Evolutionary conservation across 2,888 invertebrate species (phyloP).

Genomic region (Glaucopsyche alexis): DNA sequence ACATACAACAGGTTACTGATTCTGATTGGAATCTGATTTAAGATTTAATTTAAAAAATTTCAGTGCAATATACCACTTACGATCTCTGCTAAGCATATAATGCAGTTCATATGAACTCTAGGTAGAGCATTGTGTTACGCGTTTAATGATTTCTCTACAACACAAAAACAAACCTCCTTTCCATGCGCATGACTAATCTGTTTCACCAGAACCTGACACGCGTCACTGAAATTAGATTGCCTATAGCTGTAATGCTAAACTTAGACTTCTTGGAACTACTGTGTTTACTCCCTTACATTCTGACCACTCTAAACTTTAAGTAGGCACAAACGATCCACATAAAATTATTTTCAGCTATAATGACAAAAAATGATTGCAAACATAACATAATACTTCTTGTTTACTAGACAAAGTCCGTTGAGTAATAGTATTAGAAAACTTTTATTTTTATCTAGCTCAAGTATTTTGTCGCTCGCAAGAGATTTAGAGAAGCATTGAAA

Average conservation of each 20-base stretch:
- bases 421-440: slow-evolving; percentile 43
- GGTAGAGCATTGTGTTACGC: slow-evolving; percentile 23
- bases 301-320: slow-evolving; percentile 32
- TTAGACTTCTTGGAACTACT: slow-evolving; percentile 18
- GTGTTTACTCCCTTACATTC: not conserved
- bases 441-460: slow-evolving; percentile 85
- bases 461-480: slow-evolving; percentile 93
- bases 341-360: slow-evolving; percentile 21
- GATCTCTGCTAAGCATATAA: not conserved
- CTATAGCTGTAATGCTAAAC: slow-evolving; percentile 18
- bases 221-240: slow-evolving; percentile 29
- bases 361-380: not conserved
- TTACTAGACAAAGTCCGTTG: not conserved
- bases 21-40: not conserved
- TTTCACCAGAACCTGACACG: slow-evolving; percentile 30
- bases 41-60: slow-evolving; percentile 16
- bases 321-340: slow-evolving; percentile 39
- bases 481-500: slow-evolving; percentile 95
- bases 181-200: slow-evolving; percentile 37
- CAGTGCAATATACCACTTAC: not conserved
- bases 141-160: slow-evolving; percentile 29
- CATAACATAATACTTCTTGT: not conserved
- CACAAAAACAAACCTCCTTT: slow-evolving; percentile 28
- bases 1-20: not conserved
- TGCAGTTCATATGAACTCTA: slow-evolving; percentile 13